Conservation (phyloP, 2,888 invertebrate species). For the Agrotis clavis region DNA sequence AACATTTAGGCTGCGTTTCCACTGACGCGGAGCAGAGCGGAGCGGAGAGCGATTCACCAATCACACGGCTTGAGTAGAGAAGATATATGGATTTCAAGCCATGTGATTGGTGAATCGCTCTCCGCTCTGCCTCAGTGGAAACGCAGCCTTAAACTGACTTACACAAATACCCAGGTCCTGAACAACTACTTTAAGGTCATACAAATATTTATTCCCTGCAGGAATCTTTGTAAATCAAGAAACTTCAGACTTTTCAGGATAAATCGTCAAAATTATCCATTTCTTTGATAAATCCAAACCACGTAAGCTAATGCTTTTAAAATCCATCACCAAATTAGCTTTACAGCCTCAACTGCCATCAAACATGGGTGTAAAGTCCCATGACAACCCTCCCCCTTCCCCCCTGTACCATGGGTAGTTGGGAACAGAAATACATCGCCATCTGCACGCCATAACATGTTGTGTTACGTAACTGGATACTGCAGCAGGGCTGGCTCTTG, state of each 20-base stretch:
- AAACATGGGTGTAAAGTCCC: conserved; percentile 21
- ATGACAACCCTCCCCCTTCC: neutral
- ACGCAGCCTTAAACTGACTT: no score
- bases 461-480: conserved; percentile 76
- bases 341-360: conserved; percentile 6
- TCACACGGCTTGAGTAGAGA: no score
- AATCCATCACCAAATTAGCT: conserved; percentile 23
- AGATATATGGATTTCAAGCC: no score
- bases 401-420: conserved; percentile 4
- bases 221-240: no score
- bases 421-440: conserved; percentile 72
- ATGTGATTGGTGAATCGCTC: no score
- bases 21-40: no score
- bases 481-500: conserved; percentile 69
- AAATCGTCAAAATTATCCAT: neutral
- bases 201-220: no score
- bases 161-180: no score
- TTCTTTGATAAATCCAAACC: neutral
- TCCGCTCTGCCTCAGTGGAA: no score
- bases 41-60: no score
- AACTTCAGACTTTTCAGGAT: neutral
- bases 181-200: no score
- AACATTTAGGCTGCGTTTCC: no score
- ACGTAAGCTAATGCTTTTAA: neutral
- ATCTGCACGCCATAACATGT: conserved; percentile 73